A percentile compares a stretch with the other conserved stretches of the same genome.
Evolutionary conservation across 2,888 invertebrate genomes (phyloP).

Genomic region (Masnerella sp.): DNA sequence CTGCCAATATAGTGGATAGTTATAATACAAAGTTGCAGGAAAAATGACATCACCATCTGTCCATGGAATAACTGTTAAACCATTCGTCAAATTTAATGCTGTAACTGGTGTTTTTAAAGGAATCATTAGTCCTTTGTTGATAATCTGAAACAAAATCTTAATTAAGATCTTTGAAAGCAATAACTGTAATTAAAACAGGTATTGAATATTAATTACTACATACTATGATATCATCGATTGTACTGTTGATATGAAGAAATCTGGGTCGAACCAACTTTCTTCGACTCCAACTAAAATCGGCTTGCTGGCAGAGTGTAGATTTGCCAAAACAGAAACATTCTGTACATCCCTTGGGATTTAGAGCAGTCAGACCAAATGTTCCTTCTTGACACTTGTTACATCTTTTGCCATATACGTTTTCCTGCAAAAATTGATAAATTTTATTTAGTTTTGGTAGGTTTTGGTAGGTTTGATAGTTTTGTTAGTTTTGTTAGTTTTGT

Average conservation of each 20-base stretch:
- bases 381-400: conserved; percentile 91
- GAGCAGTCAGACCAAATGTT: conserved; percentile 89
- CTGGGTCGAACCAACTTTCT: conserved; percentile 81
- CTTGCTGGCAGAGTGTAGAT: conserved; percentile 88
- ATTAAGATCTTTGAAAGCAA: conserved; percentile 15
- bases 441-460: background rate
- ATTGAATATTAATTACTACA: conserved; percentile 29
- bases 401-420: conserved; percentile 88
- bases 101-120: conserved; percentile 74
- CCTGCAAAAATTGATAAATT: conserved; percentile 78
- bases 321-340: conserved; percentile 98
- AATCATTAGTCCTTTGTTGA: conserved; percentile 67
- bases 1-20: conserved; percentile 89
- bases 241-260: conserved; percentile 72
- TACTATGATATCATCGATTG: conserved; percentile 70
- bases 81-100: conserved; percentile 80
- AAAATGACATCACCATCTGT: conserved; percentile 80
- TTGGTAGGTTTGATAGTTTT: too few species aligned
- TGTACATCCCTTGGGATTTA: conserved; percentile 92
- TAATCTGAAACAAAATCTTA: conserved; percentile 65
- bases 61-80: conserved; percentile 82
- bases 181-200: background rate
- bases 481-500: too few species aligned
- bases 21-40: conserved; percentile 79
- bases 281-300: conserved; percentile 90